Evolutionary conservation across 2,113 vertebrate genomes (phyloP).

Genomic region (Genyomyrus donnyi): DNA sequence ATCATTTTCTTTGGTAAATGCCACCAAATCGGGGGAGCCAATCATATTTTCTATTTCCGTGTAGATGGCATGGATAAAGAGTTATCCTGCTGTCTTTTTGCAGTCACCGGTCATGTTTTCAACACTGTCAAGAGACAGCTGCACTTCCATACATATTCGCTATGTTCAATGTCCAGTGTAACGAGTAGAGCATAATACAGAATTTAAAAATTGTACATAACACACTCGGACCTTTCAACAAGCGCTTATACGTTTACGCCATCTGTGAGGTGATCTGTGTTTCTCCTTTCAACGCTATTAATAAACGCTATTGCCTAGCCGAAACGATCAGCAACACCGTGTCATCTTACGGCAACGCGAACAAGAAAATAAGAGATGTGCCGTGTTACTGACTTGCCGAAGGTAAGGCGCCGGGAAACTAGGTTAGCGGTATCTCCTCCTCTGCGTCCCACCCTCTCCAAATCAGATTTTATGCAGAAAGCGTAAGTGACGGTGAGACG

Average conservation of each 20-base stretch:
- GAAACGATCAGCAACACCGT: background rate
- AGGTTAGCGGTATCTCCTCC: background rate
- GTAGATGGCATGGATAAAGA: constrained; percentile 32
- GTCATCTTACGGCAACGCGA: background rate
- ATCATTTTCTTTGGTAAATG: constrained; percentile 77
- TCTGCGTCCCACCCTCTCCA: constrained; percentile 4
- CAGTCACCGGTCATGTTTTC: constrained; percentile 5
- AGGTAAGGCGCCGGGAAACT: background rate
- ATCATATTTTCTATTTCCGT: constrained; percentile 73
- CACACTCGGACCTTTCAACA: background rate
- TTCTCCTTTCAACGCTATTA: background rate
- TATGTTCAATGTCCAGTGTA: background rate
- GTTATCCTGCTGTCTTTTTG: constrained; percentile 10
- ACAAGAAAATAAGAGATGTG: background rate
- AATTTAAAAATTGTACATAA: background rate
- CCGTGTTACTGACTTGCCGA: constrained; percentile 1
- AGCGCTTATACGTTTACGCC: background rate
- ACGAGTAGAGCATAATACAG: background rate
- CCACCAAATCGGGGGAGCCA: constrained; percentile 87
- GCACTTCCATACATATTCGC: background rate
- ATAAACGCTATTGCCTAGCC: background rate
- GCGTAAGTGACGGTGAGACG: background rate
- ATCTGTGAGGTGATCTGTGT: background rate
- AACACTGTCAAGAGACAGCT: background rate
- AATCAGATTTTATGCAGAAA: background rate